Evolutionary conservation across 2,113 vertebrate genomes (phyloP), one percentile per base, ranked within the genome.

Genomic region (Osmerus mordax): DNA sequence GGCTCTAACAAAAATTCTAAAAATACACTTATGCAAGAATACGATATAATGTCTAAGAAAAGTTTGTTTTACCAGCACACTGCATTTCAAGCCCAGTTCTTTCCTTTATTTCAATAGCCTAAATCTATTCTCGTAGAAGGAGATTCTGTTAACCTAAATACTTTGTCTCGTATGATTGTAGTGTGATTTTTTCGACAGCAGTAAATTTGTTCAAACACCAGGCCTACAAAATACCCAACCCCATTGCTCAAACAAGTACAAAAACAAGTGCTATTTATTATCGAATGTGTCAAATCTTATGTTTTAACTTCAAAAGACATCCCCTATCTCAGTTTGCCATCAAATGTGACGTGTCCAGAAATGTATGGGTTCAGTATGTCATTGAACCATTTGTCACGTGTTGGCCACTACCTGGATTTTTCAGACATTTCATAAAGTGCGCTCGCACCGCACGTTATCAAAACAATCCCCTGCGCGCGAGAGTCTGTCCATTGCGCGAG

Each of bases 21-120:
- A 91, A 90, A 92, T 91, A 91, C 89, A 91, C 89, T 90, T 90
- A 86, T 90, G 89, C 88, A 90, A 85, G 88, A 84, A 88, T 87
- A 86, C 87, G 83, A 86, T 84, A 65, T 54, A 56, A 90, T 87
- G 83, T 91, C 87, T 84, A 89, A 91, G 87, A 88, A 90, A 88
- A 85, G 86, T 88, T 88, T 90, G 83, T 87, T 88, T 78, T 82
- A 78, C 74, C 74, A 67, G 78, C 71, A 82, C 58, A 83, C 85
- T 76, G 66, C 71, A 63, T 75, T 78, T 81, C 14, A 62, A 28
- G 23, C 6, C 32, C 32, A 32, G 60, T 64, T 8, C 3, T 36
- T 64, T 8, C 32, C 13, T 36, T 64, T 16, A 64, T 14, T 32
- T 32, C 29, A 32, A 64, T 64, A 29, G 23, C 23, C 60, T 47